Conservation (phyloP, 2,797 vertebrate species). For the Gallirallus australis region DNA sequence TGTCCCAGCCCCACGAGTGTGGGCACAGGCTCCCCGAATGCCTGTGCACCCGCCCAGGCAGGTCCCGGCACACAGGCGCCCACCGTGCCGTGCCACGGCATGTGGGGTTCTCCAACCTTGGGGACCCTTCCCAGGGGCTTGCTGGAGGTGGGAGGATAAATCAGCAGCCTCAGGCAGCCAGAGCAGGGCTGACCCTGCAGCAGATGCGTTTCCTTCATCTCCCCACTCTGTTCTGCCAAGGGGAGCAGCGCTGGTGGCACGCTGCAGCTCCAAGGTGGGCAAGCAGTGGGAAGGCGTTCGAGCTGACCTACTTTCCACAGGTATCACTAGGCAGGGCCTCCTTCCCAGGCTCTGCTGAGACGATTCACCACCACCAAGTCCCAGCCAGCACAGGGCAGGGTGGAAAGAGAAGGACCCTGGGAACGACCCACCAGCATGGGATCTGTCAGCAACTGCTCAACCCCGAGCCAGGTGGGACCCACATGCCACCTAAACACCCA, state of each 20-base stretch:
- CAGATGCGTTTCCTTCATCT: accelerated
- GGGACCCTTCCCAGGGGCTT: accelerated
- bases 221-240: accelerated
- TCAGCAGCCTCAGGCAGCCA: not conserved
- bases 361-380: not conserved
- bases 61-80: not conserved
- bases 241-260: not conserved
- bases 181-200: not conserved
- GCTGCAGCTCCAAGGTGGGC: accelerated
- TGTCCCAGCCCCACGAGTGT: not conserved
- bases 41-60: accelerated
- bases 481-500: accelerated
- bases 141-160: not conserved
- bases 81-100: accelerated
- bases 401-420: not conserved
- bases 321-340: not conserved
- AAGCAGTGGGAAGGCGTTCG: not conserved
- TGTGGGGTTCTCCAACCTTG: not conserved
- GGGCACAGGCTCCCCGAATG: accelerated
- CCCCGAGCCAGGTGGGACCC: accelerated
- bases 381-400: not conserved
- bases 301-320: constrained; percentile 33
- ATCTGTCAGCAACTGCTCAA: not conserved
- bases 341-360: not conserved
- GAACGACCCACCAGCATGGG: accelerated